phyloP scores from a whole-genome alignment of 2,888 invertebrate genomes.

The Synergus japonicus region DNA sequence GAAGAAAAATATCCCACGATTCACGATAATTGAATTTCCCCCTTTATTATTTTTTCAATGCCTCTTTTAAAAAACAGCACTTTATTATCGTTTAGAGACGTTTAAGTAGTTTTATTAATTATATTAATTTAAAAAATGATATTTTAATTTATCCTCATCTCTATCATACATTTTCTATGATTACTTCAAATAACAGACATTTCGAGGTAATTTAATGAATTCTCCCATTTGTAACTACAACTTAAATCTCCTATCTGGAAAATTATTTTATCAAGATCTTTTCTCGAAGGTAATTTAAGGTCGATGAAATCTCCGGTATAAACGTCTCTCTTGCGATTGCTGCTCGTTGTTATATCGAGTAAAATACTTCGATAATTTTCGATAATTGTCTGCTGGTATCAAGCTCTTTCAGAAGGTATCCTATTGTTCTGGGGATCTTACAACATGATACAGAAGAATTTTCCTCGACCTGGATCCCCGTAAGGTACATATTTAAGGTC shows the following conservation, averaged over 20 bases:
- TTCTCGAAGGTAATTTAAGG: neutral
- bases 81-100: slow-evolving; percentile 54
- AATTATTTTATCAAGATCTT: slow-evolving; percentile 14
- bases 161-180: too few relatives aligned
- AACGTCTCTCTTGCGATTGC: slow-evolving; percentile 34
- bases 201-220: neutral
- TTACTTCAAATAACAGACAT: too few relatives aligned
- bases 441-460: slow-evolving; percentile 68
- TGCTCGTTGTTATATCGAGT: slow-evolving; percentile 29
- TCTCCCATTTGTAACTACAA: neutral
- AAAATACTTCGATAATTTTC: slow-evolving; percentile 49
- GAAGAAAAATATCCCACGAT: slow-evolving; percentile 29
- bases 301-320: slow-evolving; percentile 16
- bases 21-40: slow-evolving; percentile 14
- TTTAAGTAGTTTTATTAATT: neutral
- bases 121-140: neutral
- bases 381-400: slow-evolving; percentile 47
- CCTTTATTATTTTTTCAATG: neutral
- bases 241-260: neutral
- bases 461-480: slow-evolving; percentile 65
- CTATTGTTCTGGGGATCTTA: slow-evolving; percentile 70
- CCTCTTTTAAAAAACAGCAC: neutral
- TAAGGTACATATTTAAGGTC: slow-evolving; percentile 49
- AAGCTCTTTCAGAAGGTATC: slow-evolving; percentile 42
- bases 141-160: too few relatives aligned